Base-by-base conservation (phyloP, 2,113 vertebrate genomes). In the Charadrius vociferus region DNA sequence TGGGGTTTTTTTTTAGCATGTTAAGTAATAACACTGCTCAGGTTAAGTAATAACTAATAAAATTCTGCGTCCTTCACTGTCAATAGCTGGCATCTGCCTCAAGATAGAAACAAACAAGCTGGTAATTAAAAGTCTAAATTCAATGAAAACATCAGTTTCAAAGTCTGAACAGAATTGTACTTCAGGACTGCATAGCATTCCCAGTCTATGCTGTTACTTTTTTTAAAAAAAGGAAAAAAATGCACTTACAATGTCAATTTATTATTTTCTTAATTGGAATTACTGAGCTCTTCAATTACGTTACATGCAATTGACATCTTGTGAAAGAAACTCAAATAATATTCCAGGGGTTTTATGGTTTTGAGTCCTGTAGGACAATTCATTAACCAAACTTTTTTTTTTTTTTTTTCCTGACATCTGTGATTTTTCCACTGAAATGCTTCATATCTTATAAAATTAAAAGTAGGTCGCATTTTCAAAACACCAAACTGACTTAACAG, bases 1-100 rank as follows among this genome's bases (percentile, higher is more conserved):
- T n/a, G n/a, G n/a, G n/a, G n/a, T 72, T 78, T 87, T 86, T 77
- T 36, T 17, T 22, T 14, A 89, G 36, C 47, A 29, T 90, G 96
- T 81, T 84, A 89, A 97, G 71, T 80, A 94, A 79, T 79, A 93
- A n/a, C 72, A 92, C 49, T 95, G 34, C n/a, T 97, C 49, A 94
- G 50, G 85, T 92, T 94, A 96, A 97, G 50, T 87, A 96, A 81
- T 81, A 82, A 56, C 58, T 71, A 94, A 88, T 87, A 97, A 93
- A 65, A 22, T 81, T 88, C 53, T 81, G 29, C 29, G 74, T 94
- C 72, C 41, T 93, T 92, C 49, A 79, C 10, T 92, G 19, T 95
- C 72, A 95, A 86, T 84, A 95, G 50, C 86, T 72, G 74, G 36
- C 27, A 21, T 92, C 59, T 96, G 52, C 78, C 83, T 93, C 32